Evolutionary conservation across 2,113 vertebrate species (phyloP).

Genomic region (Lucifuga dentata): DNA sequence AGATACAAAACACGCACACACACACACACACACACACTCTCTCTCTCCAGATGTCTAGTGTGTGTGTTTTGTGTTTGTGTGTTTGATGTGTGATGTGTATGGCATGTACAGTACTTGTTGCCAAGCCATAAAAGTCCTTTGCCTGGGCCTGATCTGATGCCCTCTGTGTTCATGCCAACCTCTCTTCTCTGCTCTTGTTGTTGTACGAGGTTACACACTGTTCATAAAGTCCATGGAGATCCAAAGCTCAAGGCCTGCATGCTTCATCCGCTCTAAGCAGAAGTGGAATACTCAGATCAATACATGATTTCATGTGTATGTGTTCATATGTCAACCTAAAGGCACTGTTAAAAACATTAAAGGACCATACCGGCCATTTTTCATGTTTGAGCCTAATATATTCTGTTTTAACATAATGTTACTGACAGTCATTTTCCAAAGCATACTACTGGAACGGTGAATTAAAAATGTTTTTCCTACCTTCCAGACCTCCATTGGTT

Average conservation of each 20-base stretch:
- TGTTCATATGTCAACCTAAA: no score
- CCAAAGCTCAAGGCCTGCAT: slow-evolving; percentile 13
- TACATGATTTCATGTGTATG: no score
- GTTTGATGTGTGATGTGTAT: slow-evolving; percentile 72
- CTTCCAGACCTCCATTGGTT: no score
- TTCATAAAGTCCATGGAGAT: slow-evolving; percentile 21
- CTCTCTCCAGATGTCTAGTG: slow-evolving; percentile 68
- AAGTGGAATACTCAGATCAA: not conserved
- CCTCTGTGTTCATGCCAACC: slow-evolving; percentile 41
- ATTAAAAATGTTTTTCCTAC: no score
- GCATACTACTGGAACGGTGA: no score
- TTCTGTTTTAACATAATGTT: no score
- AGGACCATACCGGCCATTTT: no score
- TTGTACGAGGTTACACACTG: slow-evolving; percentile 33
- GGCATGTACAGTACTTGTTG: slow-evolving; percentile 62
- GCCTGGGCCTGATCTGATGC: slow-evolving; percentile 61
- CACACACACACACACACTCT: slow-evolving; percentile 47
- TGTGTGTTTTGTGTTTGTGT: slow-evolving; percentile 20
- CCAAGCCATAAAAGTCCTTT: slow-evolving; percentile 71
- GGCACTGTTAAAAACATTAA: no score
- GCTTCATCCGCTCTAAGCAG: slow-evolving; percentile 32
- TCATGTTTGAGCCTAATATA: no score
- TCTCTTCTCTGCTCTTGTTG: slow-evolving; percentile 27
- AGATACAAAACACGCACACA: slow-evolving; percentile 20
- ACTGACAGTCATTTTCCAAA: no score